Evolutionary conservation across 2,113 vertebrate species (phyloP), one percentile per base, ranked within the genome.

Genomic region (Passer domesticus): DNA sequence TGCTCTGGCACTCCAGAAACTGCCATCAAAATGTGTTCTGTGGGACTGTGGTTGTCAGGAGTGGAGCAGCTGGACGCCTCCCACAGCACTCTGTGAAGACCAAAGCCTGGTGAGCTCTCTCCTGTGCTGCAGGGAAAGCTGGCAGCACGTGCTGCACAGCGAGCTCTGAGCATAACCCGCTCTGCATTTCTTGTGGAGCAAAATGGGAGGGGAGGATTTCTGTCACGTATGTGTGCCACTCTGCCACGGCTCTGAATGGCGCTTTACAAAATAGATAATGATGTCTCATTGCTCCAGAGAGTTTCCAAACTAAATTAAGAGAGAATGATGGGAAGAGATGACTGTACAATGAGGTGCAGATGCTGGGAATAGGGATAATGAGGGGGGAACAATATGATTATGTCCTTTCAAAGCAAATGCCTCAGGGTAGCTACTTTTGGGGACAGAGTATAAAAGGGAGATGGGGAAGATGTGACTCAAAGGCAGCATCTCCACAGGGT

Each of bases 261-360:
- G 58, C 90, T 95, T 96, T 85, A 94, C 82, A 90, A 94, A 96
- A 96, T 68, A 92, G 92, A 77, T 91, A 90, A 95, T 58, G 94
- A 96, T 83, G 90, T 90, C 92, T 97, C 83, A 81, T 93, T 83
- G 92, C 91, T 95, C 93, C 87, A 89, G 94, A 96, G 95, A 94
- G 69, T 92, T 97, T 87, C 91, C 90, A 95, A 96, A 95, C 93
- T 72, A 92, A 95, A 95, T 97, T 96, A 97, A 92, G 94, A 87
- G 70, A 89, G 90, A 95, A 78, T 11, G 43, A 92, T 72, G 75
- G 83, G 93, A 91, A 97, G 89, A 94, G 96, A 94, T 92, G 93
- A 55, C 94, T 86, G 27, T 76, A 69, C 80, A 79, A 91, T 92
- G 87, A 94, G 91, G 94, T 96, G 93, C 90, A 95, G 83, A 89